phyloP scores from a whole-genome alignment of 2,797 vertebrate species.

The Pangasius larnaudii region DNA sequence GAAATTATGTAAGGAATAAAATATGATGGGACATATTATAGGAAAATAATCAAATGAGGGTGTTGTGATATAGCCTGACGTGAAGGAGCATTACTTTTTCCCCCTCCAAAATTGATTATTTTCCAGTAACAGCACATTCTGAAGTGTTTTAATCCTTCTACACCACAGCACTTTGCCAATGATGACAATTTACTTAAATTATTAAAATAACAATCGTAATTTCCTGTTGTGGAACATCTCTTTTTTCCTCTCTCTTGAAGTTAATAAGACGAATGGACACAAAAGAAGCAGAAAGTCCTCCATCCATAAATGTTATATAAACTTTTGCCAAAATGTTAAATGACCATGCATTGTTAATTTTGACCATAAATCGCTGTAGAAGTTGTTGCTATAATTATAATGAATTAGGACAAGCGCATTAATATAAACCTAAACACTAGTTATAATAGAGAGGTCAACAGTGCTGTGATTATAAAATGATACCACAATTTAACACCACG shows the following conservation, averaged over 20 bases:
- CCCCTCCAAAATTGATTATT: not conserved
- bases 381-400: not conserved
- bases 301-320: not conserved
- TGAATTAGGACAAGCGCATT: not conserved
- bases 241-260: not conserved
- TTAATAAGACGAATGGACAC: not conserved
- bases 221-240: not conserved
- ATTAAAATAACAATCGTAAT: not conserved
- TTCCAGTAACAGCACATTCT: not conserved
- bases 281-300: not conserved
- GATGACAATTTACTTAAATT: not conserved
- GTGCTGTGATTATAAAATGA: not conserved
- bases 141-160: not conserved
- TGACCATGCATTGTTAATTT: not conserved
- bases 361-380: not conserved
- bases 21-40: not conserved
- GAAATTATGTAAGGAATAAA: not conserved
- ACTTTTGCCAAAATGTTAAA: not conserved
- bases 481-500: too few species aligned
- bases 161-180: not conserved
- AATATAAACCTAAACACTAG: not conserved
- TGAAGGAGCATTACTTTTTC: not conserved
- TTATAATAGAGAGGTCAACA: not conserved
- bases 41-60: not conserved
- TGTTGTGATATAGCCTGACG: not conserved